A percentile compares a stretch with the other conserved stretches of the same genome.
phyloP scores from a whole-genome alignment of 2,113 vertebrate genomes.

The Tympanuchus pallidicinctus region DNA sequence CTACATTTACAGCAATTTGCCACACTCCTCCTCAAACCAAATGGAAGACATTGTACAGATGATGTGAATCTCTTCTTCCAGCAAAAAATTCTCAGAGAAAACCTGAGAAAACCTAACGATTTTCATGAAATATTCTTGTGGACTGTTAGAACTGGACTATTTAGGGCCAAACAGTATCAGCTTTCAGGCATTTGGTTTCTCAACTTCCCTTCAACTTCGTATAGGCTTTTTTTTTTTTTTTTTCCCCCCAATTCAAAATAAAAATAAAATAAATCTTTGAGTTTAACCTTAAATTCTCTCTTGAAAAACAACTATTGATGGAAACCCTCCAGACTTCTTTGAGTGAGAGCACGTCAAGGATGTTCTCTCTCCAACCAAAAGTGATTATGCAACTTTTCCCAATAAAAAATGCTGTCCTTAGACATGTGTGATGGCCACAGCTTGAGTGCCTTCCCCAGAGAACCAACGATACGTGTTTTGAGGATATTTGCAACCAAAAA shows the following conservation, averaged over 20 bases:
- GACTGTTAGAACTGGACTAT: background rate
- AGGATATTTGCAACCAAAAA: background rate
- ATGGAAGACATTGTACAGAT: background rate
- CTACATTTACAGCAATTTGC: background rate
- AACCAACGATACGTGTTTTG: background rate
- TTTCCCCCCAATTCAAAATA: background rate
- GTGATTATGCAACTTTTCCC: background rate
- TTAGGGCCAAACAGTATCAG: fast-evolving
- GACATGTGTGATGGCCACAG: background rate
- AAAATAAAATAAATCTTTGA: background rate
- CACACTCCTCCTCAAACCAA: background rate
- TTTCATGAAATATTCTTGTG: background rate
- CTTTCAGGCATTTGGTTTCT: background rate
- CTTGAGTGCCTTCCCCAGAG: background rate
- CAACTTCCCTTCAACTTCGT: background rate
- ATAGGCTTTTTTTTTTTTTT: too few relatives aligned
- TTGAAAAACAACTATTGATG: background rate
- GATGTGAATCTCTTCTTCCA: fast-evolving
- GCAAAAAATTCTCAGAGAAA: fast-evolving
- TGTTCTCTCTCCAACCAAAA: slow-evolving; percentile 14
- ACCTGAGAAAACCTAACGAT: background rate
- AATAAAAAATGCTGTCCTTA: background rate
- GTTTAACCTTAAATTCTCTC: background rate
- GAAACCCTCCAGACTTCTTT: slow-evolving; percentile 13
- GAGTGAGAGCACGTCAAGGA: slow-evolving; percentile 4